A percentile compares a stretch with the other conserved stretches of the same genome.
phyloP scores from a whole-genome alignment of 2,797 vertebrate species.

The Zenarchopterus dispar region DNA sequence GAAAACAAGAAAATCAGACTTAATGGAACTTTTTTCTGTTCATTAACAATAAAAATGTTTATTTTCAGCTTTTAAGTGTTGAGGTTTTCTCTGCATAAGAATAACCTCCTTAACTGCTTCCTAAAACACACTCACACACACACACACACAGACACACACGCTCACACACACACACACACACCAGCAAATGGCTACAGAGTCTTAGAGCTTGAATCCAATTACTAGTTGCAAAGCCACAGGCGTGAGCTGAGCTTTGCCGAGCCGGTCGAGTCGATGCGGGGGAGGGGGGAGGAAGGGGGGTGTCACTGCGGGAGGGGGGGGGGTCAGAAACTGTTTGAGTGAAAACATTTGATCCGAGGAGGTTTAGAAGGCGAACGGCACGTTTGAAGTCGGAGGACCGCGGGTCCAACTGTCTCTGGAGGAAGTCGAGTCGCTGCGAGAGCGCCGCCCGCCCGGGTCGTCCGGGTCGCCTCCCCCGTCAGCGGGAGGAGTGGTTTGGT shows the following conservation, averaged over 20 bases:
- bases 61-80: background rate
- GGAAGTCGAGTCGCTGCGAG: accelerated
- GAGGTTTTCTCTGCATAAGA: background rate
- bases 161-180: constrained; percentile 17
- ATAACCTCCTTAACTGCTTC: constrained; percentile 6
- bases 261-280: constrained; percentile 20
- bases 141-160: constrained; percentile 8
- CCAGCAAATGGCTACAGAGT: constrained; percentile 49
- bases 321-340: background rate
- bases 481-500: constrained; percentile 63
- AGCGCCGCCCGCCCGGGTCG: background rate
- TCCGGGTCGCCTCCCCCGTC: constrained; percentile 20
- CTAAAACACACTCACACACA: constrained; percentile 4
- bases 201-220: constrained; percentile 81
- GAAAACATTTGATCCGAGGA: accelerated
- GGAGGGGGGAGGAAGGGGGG: background rate
- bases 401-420: background rate
- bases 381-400: accelerated
- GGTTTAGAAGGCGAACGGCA: accelerated
- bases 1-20: background rate
- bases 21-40: background rate
- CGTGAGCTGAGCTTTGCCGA: constrained; percentile 46
- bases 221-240: constrained; percentile 63
- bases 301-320: background rate
- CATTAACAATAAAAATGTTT: background rate